Percentiles rank a stretch among this genome's conserved stretches.
Evolutionary conservation across 2,113 vertebrate species (phyloP).

Genomic region (Chlorocebus sabaeus): DNA sequence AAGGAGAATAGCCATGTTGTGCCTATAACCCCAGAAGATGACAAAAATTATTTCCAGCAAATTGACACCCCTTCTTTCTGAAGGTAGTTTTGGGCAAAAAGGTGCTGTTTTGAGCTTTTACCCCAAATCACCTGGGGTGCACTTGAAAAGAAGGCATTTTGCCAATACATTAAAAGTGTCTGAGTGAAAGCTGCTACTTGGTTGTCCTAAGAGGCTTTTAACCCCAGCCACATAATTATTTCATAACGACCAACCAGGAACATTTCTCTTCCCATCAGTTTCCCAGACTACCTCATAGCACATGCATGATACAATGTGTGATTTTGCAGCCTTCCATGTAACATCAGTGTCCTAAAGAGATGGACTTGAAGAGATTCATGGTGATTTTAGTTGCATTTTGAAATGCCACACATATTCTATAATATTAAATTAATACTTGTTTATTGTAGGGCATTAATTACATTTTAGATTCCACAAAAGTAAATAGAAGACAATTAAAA

Average conservation of each 20-base stretch:
- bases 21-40: background rate
- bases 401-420: background rate
- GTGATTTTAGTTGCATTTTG: background rate
- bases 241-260: background rate
- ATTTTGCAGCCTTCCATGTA: background rate
- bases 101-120: background rate
- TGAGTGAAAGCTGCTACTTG: background rate
- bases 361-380: background rate
- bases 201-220: background rate
- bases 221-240: background rate
- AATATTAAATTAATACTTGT: background rate
- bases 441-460: background rate
- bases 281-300: background rate
- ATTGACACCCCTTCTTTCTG: background rate
- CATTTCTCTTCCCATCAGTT: background rate
- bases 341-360: background rate
- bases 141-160: background rate
- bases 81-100: background rate
- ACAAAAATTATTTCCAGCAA: background rate
- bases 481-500: background rate
- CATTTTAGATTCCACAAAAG: background rate
- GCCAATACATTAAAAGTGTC: background rate
- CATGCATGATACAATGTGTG: fast-evolving
- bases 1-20: background rate
- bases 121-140: background rate